Conservation (phyloP, 1,140 invertebrate species). For the Papilio helenus region DNA sequence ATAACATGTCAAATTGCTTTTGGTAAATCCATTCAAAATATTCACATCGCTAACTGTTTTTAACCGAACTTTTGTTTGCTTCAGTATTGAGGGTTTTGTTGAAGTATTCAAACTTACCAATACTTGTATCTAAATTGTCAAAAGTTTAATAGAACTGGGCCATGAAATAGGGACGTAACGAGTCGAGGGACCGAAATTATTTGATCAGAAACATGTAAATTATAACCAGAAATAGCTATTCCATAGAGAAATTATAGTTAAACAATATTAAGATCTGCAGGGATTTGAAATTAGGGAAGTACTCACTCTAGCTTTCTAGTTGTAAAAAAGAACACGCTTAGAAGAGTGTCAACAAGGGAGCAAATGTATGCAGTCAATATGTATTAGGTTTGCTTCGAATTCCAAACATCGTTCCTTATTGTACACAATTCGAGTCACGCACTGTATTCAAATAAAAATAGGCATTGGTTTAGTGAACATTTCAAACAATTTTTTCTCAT, state of each 20-base stretch:
- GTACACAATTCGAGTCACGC: not conserved
- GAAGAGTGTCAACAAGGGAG: not conserved
- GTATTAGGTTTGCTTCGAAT: not conserved
- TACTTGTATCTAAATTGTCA: slow-evolving; percentile 4
- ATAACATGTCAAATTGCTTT: too few species aligned
- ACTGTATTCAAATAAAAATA: not conserved
- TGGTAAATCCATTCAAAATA: too few species aligned
- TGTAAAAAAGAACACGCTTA: not conserved
- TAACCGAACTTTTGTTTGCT: not conserved
- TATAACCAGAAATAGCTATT: not conserved
- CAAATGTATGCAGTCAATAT: not conserved
- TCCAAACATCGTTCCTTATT: not conserved
- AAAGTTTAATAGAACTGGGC: slow-evolving; percentile 1
- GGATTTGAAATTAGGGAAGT: too few species aligned
- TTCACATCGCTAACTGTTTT: too few species aligned
- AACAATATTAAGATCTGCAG: not conserved
- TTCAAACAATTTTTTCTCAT: not conserved
- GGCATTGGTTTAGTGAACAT: not conserved
- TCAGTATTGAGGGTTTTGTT: not conserved
- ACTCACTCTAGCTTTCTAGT: too few species aligned
- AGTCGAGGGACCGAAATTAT: not conserved
- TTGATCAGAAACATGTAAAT: not conserved
- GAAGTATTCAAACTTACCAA: slow-evolving; percentile 6
- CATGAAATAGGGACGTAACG: not conserved
- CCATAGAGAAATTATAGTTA: not conserved